These are phyloP conservation scores for Thalassaphorura encarpata DNA, from an alignment of 1,140 invertebrate genomes.

Conservation along the genomic window DNA sequence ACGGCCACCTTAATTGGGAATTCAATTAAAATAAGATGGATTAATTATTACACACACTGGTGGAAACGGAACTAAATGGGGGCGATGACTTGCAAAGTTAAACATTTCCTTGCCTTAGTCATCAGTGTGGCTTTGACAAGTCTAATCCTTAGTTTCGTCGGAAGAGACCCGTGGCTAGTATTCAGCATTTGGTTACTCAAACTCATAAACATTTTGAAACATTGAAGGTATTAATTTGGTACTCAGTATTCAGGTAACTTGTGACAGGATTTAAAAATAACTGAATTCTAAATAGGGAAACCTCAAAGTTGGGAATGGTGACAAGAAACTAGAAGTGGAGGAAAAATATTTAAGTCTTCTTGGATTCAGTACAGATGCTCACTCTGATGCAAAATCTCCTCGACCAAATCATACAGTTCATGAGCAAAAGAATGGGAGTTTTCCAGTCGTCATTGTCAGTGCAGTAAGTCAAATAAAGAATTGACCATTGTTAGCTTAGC, in stretches of 20 bases:
- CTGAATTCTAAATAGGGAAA: conserved; percentile 17
- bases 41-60: too few relatives aligned
- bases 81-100: conserved; percentile 19
- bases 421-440: conserved; percentile 7
- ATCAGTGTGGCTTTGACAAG: conserved; percentile 23
- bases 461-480: conserved; percentile 13
- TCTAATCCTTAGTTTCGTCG: conserved; percentile 24
- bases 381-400: neutral
- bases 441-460: conserved; percentile 20
- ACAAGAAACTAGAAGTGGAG: conserved; percentile 30
- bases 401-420: conserved; percentile 7
- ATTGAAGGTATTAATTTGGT: conserved; percentile 17
- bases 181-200: conserved; percentile 27
- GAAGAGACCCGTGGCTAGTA: conserved; percentile 22
- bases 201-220: conserved; percentile 30
- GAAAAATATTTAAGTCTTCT: conserved; percentile 28
- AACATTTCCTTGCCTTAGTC: conserved; percentile 27
- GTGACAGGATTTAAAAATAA: neutral
- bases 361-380: conserved; percentile 16
- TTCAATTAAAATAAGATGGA: too few relatives aligned
- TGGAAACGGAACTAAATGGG: too few relatives aligned
- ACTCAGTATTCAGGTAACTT: neutral
- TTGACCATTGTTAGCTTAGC: neutral
- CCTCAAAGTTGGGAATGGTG: conserved; percentile 14
- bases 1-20: too few relatives aligned